A percentile compares a stretch with the other conserved stretches of the same genome.
These are phyloP conservation scores for Scomber colias DNA, from an alignment of 2,113 vertebrate species.

Conservation along the genomic window DNA sequence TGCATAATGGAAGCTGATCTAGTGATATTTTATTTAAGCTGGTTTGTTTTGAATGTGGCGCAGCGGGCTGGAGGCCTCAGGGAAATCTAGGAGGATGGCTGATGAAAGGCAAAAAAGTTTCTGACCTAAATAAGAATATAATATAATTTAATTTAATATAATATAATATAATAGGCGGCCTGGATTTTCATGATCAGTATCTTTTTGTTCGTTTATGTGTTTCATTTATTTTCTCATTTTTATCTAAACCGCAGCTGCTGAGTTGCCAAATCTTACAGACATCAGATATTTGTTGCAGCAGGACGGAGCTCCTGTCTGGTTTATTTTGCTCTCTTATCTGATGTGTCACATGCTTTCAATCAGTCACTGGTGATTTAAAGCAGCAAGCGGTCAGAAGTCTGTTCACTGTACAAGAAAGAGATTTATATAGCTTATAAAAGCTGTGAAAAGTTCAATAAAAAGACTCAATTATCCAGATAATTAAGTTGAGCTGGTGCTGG, in stretches of 20 bases:
- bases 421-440: not conserved
- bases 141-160: not conserved
- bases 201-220: not conserved
- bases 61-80: constrained; percentile 7
- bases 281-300: not conserved
- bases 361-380: no score
- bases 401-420: not conserved
- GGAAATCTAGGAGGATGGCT: constrained; percentile 22
- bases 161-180: not conserved
- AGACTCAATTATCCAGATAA: not conserved
- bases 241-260: not conserved
- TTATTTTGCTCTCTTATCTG: constrained; percentile 1
- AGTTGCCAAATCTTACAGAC: not conserved
- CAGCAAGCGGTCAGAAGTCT: not conserved
- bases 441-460: not conserved
- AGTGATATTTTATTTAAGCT: constrained; percentile 52
- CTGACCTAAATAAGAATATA: constrained; percentile 20
- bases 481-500: no score
- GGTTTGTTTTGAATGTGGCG: constrained; percentile 39
- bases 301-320: not conserved
- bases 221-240: not conserved
- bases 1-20: constrained; percentile 22
- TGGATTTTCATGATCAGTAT: not conserved
- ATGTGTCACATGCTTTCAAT: constrained; percentile 20
- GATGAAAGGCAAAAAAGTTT: constrained; percentile 25